Evolutionary conservation across 2,888 invertebrate genomes (phyloP), one percentile per base, ranked within the genome.

Genomic region (Plemyria rubiginata): DNA sequence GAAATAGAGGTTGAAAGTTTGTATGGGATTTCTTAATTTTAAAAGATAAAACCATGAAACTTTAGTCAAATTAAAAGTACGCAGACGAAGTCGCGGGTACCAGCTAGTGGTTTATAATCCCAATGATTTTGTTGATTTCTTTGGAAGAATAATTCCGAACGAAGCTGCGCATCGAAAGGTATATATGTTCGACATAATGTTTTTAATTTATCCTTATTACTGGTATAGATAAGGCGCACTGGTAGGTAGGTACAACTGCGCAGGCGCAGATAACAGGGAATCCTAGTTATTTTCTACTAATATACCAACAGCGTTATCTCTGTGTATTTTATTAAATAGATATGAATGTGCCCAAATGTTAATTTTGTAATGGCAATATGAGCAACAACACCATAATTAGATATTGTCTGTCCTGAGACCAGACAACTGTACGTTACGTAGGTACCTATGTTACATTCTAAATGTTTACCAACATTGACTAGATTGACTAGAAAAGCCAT

Each of bases 211-310:
- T 57, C 48, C 48, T 36, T 8, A 29, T 32, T 8, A 15, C 43
- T 22, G 43, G 16, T 6, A n/a, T n/a, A 53, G 58, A 58, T 58
- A 58, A 54, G 43, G 45, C 50, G 45, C 45, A 43, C 43, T 53
- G n/a, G 41, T 22, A 32, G 60, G 60, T 59, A 41, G 45, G 45
- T 45, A 45, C 16, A 11, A n/a, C 13, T n/a, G 7, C 41, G 22
- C 48, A 22, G 22, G 22, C 22, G 13, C 62, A 41, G 62, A 58
- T 58, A 58, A 40, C 58, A 50, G 53, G 53, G 52, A 41, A 41
- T 41, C 46, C 56, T 62, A 53, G 29, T 59, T 48, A 13, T 29
- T 28, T 53, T 46, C 40, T 48, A 41, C 54, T 41, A 45, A 58
- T 52, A 36, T 40, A 13, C 32, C 6, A 54, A 60, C 49, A 32